Base-by-base conservation (phyloP, 2,113 vertebrate species). In the Oreotrochilus melanogaster region DNA sequence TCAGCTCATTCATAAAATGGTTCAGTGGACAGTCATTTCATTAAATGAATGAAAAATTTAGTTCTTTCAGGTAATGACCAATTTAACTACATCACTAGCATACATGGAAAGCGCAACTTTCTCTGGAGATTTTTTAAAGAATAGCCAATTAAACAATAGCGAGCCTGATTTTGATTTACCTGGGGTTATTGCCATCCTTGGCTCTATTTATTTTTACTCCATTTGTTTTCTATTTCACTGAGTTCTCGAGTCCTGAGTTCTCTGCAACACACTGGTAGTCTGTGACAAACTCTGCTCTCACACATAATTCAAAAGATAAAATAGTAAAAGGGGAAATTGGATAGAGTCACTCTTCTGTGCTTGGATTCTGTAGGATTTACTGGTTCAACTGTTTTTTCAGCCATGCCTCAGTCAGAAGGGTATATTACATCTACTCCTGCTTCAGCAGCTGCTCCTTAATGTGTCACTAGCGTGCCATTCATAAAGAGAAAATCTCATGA, bases 231-330 rank as follows among this genome's bases (percentile, higher is more conserved):
- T 71, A 75, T 95, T 85, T 31, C 25, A 39, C 13, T 73, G 78
- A 66, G 23, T 67, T 88, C 80, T 88, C 42, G 43, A 89, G 69
- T 72, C 31, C 57, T 31, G 43, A 61, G 42, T 79, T 91, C 51
- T 85, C 73, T 93, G 64, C 35, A 75, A 43, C 14, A 75, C 45
- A 75, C 28, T 43, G 13, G 18, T 60, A 85, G 65, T 12, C 74
- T 74, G 51, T 86, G 65, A 94, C 61, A 93, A 82, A 76, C 27
- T 80, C 47, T 70, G 25, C 16, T 51, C 18, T 88, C 87, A 82
- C 80, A 87, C 48, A 54, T 54, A 86, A 95, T 74, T 93, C 85
- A 78, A 74, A 96, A 88, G 92, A 89, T 82, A 89, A 93, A 96
- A 93, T 43, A 79, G 53, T 92, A 88, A 96, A 94, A 74, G 57